These are phyloP conservation scores for Hyperoodon ampullatus DNA, from an alignment of 2,113 vertebrate species.

Conservation along the genomic window DNA sequence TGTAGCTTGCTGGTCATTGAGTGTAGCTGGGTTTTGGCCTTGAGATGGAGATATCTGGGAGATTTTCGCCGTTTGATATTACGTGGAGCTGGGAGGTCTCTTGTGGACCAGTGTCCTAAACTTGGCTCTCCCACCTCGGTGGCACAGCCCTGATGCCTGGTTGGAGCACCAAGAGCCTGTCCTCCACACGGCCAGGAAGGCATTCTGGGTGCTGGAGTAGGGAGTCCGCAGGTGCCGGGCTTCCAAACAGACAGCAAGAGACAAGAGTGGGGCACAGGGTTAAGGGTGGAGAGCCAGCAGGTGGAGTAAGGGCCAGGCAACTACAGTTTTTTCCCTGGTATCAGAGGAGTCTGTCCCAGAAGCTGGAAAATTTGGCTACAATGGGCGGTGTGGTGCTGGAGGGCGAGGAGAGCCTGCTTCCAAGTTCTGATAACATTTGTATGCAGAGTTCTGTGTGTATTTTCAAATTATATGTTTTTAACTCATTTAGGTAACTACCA, in stretches of 20 bases:
- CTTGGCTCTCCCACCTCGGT: too few species aligned
- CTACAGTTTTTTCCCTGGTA: not conserved
- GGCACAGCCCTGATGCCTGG: too few species aligned
- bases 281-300: too few species aligned
- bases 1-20: too few species aligned
- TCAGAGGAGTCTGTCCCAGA: not conserved
- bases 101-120: too few species aligned
- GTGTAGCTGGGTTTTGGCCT: too few species aligned
- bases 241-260: not conserved
- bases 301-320: not conserved
- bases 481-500: not conserved
- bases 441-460: not conserved
- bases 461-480: not conserved
- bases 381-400: not conserved
- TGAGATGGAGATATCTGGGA: too few species aligned
- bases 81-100: too few species aligned
- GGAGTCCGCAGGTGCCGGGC: fast-evolving
- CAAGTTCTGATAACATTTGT: not conserved
- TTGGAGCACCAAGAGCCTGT: too few species aligned
- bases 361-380: not conserved
- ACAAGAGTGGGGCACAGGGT: not conserved
- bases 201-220: not conserved
- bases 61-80: too few species aligned
- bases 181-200: not conserved
- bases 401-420: not conserved